Evolutionary conservation across 2,888 invertebrate species (phyloP).

Genomic region (Drosophila subquinaria): DNA sequence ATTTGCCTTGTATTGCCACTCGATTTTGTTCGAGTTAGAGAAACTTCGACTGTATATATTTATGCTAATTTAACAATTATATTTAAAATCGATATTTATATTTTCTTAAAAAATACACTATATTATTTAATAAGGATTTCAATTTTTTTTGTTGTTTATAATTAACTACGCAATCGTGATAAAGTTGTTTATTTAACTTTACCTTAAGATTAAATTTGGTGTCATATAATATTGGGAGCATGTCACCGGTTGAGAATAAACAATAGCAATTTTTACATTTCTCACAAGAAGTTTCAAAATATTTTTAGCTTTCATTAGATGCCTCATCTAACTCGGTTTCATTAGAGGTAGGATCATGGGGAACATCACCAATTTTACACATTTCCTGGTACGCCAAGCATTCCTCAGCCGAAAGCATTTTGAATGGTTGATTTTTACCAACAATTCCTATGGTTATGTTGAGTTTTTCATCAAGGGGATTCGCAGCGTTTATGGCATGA

Average conservation of each 20-base stretch:
- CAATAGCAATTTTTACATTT: neutral
- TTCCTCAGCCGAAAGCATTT: slow-evolving; percentile 92
- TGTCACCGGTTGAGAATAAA: too few relatives aligned
- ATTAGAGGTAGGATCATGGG: neutral
- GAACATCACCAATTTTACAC: neutral
- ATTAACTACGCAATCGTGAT: too few relatives aligned
- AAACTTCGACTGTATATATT: too few relatives aligned
- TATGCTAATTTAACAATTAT: too few relatives aligned
- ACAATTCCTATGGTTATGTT: slow-evolving; percentile 95
- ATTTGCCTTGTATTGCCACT: too few relatives aligned
- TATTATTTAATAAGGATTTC: too few relatives aligned
- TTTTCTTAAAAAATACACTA: too few relatives aligned
- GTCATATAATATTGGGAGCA: neutral
- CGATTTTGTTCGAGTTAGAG: too few relatives aligned
- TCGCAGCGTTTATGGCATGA: slow-evolving; percentile 95
- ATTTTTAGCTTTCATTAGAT: neutral
- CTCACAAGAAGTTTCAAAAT: neutral
- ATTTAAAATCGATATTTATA: too few relatives aligned
- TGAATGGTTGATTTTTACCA: slow-evolving; percentile 93
- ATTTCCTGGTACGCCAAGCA: slow-evolving; percentile 69
- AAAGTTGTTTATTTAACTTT: neutral
- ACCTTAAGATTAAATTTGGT: neutral
- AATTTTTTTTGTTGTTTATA: too few relatives aligned
- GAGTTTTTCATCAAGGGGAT: slow-evolving; percentile 94
- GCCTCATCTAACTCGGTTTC: neutral